Base-by-base conservation (phyloP, 2,888 invertebrate genomes). In the Callinectes sapidus region DNA sequence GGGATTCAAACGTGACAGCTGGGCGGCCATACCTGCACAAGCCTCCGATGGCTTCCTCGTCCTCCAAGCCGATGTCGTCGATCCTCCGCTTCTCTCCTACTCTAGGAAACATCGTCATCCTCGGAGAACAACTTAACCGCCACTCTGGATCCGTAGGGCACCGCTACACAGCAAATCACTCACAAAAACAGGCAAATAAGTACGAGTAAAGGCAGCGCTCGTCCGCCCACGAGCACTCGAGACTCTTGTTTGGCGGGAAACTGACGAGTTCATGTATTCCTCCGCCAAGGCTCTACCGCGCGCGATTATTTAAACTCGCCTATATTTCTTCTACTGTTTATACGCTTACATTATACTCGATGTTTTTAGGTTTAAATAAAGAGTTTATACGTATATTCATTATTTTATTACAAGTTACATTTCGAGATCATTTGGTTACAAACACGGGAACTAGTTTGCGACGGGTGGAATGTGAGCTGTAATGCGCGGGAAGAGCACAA, bases 171-270 rank as follows among this genome's bases (percentile, higher is more conserved):
- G 32, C 86, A 71, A 91, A 92, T 92, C 90, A 90, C 92, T 93
- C 87, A 92, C 91, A 91, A 85, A 92, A 94, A 93, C 93, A 92
- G 86, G 89, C 28, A 91, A 92, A 90, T 90, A 87, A 92, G 89
- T 66, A 90, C 92, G 93, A 93, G 90, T 91, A 91, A 89, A 92
- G 91, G 91, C 93, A 88, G 87, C 92, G 93, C 87, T 92, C 61
- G 86, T 91, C 94, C 93, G 91, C 90, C 89, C 91, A 71, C 94
- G 91, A 94, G 85, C 94, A 90, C 94, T 91, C 81, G 35, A 89
- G 71, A 92, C 94, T 94, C 94, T 89, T 93, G 92, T 94, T 94
- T 94, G 94, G 94, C 94, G 94, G 94, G 94, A 94, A 94, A 94
- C 92, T 89, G 93, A 91, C 87, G 91, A 91, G 90, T 90, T 88